These are phyloP conservation scores for Limnephilus lunatus DNA, from an alignment of 2,888 invertebrate genomes.

Conservation along the genomic window DNA sequence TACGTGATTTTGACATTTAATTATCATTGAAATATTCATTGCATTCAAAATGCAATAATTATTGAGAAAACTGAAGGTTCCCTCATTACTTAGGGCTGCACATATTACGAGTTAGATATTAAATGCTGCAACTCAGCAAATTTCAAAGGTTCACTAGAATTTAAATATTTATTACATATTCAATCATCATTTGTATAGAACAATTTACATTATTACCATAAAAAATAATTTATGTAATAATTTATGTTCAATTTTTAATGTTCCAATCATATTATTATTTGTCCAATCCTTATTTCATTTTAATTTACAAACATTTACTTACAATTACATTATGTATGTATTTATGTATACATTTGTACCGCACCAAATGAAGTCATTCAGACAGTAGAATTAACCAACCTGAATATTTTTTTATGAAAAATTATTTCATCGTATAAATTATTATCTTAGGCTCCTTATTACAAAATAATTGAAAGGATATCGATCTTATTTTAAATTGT, in stretches of 20 bases:
- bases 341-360: slow-evolving; percentile 36
- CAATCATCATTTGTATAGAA: background rate
- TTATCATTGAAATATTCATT: background rate
- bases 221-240: too few species aligned
- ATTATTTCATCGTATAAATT: background rate
- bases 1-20: background rate
- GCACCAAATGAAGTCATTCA: slow-evolving; percentile 38
- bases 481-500: background rate
- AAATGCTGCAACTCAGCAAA: background rate
- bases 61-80: background rate
- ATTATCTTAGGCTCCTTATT: background rate
- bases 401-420: background rate
- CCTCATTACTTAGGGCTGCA: background rate
- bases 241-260: background rate
- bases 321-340: background rate
- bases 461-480: background rate
- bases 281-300: slow-evolving; percentile 8
- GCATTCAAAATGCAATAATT: background rate
- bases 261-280: background rate
- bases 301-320: slow-evolving; percentile 1
- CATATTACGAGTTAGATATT: background rate
- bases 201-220: background rate
- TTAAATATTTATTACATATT: background rate
- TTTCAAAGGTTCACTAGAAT: background rate
- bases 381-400: slow-evolving; percentile 1